Evolutionary conservation across 2,113 vertebrate species (phyloP).

Genomic region (Heloderma charlesbogerti): DNA sequence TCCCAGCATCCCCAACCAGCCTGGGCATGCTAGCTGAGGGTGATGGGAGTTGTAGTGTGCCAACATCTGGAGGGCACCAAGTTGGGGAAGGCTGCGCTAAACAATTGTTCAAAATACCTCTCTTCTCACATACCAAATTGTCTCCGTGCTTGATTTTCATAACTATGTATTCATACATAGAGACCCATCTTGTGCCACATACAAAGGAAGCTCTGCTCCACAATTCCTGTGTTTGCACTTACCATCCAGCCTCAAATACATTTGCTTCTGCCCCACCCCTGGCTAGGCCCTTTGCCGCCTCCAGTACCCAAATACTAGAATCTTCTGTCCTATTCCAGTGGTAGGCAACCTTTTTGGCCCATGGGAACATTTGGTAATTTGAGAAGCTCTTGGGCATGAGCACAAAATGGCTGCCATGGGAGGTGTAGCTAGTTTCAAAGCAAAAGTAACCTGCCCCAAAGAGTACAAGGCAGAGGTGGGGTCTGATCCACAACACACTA

Average conservation of each 20-base stretch:
- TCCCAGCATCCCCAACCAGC: too few relatives aligned
- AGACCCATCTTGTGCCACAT: not conserved
- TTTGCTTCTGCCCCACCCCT: not conserved
- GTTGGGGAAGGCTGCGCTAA: not conserved
- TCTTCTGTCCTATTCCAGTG: not conserved
- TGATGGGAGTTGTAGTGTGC: not conserved
- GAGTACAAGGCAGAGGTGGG: too few relatives aligned
- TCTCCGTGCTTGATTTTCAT: not conserved
- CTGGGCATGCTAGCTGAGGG: not conserved
- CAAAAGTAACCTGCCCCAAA: too few relatives aligned
- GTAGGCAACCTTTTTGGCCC: too few relatives aligned
- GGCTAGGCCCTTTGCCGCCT: not conserved
- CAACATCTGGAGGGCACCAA: not conserved
- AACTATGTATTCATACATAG: not conserved
- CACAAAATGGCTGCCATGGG: too few relatives aligned
- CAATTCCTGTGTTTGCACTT: not conserved
- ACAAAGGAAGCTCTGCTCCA: not conserved
- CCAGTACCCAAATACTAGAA: not conserved
- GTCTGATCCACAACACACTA: too few relatives aligned
- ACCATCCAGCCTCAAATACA: not conserved
- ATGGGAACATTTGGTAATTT: too few relatives aligned
- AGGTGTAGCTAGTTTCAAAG: too few relatives aligned
- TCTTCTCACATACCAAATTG: not conserved
- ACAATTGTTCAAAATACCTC: not conserved
- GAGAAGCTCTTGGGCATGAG: too few relatives aligned